These are phyloP conservation scores for Chiloscyllium plagiosum DNA, from an alignment of 2,113 vertebrate species.

Conservation along the genomic window DNA sequence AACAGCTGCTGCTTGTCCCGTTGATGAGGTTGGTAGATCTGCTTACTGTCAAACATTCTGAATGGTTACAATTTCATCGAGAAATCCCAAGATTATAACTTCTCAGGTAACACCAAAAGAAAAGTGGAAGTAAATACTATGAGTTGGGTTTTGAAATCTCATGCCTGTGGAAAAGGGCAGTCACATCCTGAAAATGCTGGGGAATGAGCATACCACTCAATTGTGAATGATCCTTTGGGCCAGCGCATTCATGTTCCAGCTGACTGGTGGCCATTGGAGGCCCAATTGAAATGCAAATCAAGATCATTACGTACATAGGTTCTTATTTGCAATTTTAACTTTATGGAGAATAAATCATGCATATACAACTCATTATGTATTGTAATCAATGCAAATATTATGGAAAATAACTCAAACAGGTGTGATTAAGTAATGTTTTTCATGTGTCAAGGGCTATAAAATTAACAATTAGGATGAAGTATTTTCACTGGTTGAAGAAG, in stretches of 20 bases:
- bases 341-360: not conserved
- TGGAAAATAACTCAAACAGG: not conserved
- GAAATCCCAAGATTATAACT: not conserved
- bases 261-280: not conserved
- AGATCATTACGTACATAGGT: not conserved
- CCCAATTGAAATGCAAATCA: not conserved
- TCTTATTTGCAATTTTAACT: not conserved
- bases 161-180: not conserved
- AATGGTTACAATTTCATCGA: not conserved
- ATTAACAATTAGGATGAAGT: not conserved
- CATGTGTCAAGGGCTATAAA: not conserved
- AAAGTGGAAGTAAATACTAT: not conserved
- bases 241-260: not conserved
- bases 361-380: not conserved
- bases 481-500: not conserved
- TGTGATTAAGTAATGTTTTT: not conserved
- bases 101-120: not conserved
- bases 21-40: not conserved
- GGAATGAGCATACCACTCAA: not conserved
- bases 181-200: not conserved
- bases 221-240: not conserved
- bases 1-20: not conserved
- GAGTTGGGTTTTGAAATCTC: not conserved
- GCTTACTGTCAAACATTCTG: not conserved
- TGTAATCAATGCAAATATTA: not conserved